Evolutionary conservation across 37 sponge, comb jelly and placozoan genomes (phyloP), one percentile per base, ranked within the genome.

Genomic region (Cliona cf. orientalis): DNA sequence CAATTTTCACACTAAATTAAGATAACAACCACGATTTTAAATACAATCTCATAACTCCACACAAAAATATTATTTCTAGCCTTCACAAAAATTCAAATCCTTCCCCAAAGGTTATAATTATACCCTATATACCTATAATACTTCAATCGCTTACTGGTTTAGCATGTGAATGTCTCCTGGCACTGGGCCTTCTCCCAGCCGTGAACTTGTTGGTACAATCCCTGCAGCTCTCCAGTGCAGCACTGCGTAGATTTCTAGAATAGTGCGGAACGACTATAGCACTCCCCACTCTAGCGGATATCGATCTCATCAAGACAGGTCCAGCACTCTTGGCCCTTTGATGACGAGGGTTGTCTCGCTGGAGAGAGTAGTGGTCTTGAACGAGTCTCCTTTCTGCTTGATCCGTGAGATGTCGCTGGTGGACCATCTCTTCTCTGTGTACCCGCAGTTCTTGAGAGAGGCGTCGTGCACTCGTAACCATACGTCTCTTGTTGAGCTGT

Each of bases 311-410:
- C 33, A 90, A 70, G 9, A 83, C 69, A 12, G 90, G 90, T 19
- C 84, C 77, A 1, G 90, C 90, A 66, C 90, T 90, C 63, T 59
- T 72, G 12, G 84, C 74, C 26, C 90, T 63, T 22, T 76, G 35
- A 14, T 58, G 67, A 2, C 23, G 2, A 32, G 57, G 49, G 3
- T 31, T 21, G 25, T 58, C 61, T n/a, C n/a, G n/a, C 34, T 81
- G 78, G 56, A 44, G 71, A 19, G 11, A 33, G 58, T 86, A 86
- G 42, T 86, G 75, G 0, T 83, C 84, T 41, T 61, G 75, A 0
- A 73, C 66, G 19, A 92, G 31, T 23, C 62, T 53, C 43, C 92
- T 92, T 70, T 92, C 88, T 21, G 69, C 65, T 42, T 92, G 92
- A 22, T 92, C 92, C 0, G 92, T 84, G 4, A 67, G 44, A 59